Percentiles rank a stretch among this genome's conserved stretches.
phyloP scores from a whole-genome alignment of 2,113 vertebrate genomes.

The Eudyptes chrysolophus region DNA sequence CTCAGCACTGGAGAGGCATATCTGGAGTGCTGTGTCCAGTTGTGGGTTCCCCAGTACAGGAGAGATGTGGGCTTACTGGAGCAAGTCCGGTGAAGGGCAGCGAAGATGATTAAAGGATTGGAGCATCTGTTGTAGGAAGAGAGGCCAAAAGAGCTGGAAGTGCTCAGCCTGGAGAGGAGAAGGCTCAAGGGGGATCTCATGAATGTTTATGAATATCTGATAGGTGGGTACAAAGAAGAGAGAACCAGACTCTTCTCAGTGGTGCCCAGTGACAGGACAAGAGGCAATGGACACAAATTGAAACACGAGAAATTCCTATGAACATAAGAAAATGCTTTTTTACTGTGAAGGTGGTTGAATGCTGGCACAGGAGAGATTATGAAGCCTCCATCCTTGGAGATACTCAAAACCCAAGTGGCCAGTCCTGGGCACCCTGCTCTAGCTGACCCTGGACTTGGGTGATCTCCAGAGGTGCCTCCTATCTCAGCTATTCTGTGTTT shows the following conservation, averaged over 20 bases:
- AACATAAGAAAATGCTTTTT: neutral
- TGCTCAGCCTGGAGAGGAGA: neutral
- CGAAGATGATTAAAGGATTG: neutral
- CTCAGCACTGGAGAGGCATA: neutral
- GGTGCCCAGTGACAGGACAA: neutral
- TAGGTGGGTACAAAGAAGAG: neutral
- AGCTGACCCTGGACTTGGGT: neutral
- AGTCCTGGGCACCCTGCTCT: neutral
- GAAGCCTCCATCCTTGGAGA: neutral
- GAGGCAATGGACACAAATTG: neutral
- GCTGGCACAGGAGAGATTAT: neutral
- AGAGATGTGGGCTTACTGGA: neutral
- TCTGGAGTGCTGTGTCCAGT: neutral
- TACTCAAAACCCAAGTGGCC: neutral
- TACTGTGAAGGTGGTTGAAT: neutral
- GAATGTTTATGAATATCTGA: neutral
- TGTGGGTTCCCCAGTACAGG: neutral
- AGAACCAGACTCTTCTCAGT: neutral
- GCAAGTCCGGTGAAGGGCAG: neutral
- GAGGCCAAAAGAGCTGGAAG: neutral
- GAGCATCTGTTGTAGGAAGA: neutral
- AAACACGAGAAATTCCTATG: neutral
- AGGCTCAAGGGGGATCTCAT: neutral
- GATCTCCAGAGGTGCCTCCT: neutral
- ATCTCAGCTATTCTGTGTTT: neutral